phyloP scores from a whole-genome alignment of 2,888 invertebrate genomes.

The Sepiola atlantica region DNA sequence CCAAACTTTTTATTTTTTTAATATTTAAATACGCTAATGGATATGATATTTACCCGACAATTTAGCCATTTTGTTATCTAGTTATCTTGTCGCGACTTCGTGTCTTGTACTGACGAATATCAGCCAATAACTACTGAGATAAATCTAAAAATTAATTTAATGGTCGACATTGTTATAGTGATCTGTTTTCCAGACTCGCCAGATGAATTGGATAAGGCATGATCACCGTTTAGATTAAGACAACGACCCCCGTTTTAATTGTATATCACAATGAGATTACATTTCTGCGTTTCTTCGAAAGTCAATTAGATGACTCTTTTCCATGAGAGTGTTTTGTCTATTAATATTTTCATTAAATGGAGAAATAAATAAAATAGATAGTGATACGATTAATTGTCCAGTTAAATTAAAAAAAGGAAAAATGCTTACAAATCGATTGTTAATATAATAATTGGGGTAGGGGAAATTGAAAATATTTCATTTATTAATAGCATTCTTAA shows the following conservation, averaged over 20 bases:
- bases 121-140: neutral
- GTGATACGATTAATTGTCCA: neutral
- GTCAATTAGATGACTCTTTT: neutral
- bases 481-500: no score
- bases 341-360: neutral
- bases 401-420: neutral
- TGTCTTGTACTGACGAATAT: neutral
- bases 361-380: neutral
- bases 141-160: conserved; percentile 21
- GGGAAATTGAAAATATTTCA: no score
- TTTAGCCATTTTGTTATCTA: neutral
- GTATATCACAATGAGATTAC: neutral
- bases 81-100: neutral
- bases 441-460: neutral
- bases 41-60: neutral
- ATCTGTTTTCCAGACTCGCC: neutral
- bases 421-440: neutral
- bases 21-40: conserved; percentile 32
- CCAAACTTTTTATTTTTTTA: neutral
- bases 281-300: neutral
- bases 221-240: neutral
- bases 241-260: neutral
- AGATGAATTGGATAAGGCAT: neutral
- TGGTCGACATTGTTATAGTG: neutral
- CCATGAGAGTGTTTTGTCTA: neutral